Percentiles rank a stretch among this genome's conserved stretches.
These are phyloP conservation scores for Xenopus borealis DNA, from an alignment of 2,113 vertebrate genomes.

Conservation along the genomic window DNA sequence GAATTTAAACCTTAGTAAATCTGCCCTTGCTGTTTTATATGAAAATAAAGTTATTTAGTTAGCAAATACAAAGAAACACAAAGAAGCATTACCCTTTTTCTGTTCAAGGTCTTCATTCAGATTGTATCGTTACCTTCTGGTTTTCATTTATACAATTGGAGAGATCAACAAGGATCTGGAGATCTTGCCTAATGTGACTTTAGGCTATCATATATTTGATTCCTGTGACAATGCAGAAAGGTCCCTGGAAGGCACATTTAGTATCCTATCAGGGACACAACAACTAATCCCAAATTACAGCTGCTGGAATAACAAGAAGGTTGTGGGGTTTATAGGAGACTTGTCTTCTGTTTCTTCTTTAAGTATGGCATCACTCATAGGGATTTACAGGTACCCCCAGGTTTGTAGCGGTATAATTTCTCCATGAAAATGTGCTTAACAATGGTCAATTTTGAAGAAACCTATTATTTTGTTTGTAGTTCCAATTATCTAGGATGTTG, in stretches of 20 bases:
- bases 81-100: too few relatives aligned
- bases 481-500: too few relatives aligned
- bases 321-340: conserved; percentile 15
- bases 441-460: too few relatives aligned
- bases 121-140: background rate
- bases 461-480: too few relatives aligned
- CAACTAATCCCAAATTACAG: background rate
- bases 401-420: background rate
- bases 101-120: background rate
- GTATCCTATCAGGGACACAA: background rate
- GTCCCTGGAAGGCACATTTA: background rate
- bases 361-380: background rate
- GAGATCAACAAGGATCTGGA: background rate
- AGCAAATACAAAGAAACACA: too few relatives aligned
- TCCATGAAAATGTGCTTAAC: too few relatives aligned
- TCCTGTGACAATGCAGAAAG: conserved; percentile 2
- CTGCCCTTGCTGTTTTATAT: background rate
- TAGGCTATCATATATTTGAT: conserved; percentile 22
- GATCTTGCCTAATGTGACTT: conserved; percentile 5
- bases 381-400: conserved; percentile 15
- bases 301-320: background rate
- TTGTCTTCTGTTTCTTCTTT: background rate
- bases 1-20: too few relatives aligned
- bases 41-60: too few relatives aligned
- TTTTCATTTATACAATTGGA: background rate